These are phyloP conservation scores for Tricholaema leucomelas DNA, from an alignment of 2,113 vertebrate species.

Conservation along the genomic window DNA sequence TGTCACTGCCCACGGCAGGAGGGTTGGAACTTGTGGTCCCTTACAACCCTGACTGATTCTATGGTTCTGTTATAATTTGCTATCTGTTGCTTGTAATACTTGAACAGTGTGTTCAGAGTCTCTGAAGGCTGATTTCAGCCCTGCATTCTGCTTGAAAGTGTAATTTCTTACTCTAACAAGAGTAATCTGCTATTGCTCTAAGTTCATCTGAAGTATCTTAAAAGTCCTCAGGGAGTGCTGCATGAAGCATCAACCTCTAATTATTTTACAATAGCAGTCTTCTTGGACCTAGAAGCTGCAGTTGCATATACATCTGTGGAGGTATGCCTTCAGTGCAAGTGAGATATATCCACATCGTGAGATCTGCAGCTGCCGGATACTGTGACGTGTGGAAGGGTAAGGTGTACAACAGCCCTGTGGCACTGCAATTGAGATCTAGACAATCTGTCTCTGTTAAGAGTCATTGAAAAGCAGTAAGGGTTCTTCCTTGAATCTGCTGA, in stretches of 20 bases:
- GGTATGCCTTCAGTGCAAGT: neutral
- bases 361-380: neutral
- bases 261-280: neutral
- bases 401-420: rapidly evolving
- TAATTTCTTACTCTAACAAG: neutral
- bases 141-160: neutral
- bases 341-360: rapidly evolving
- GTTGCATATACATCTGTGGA: neutral
- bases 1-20: no score
- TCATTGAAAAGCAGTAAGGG: neutral
- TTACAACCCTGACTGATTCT: no score
- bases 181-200: neutral
- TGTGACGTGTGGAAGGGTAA: neutral
- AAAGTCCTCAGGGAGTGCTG: neutral
- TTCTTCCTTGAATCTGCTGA: neutral
- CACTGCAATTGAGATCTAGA: neutral
- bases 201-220: neutral
- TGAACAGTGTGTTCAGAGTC: neutral
- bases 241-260: rapidly evolving
- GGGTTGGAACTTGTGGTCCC: no score
- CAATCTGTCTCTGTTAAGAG: neutral
- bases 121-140: neutral
- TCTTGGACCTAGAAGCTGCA: neutral
- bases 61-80: no score
- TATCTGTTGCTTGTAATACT: neutral